Conservation (phyloP, 1,140 invertebrate species). For the Rhynchophorus ferrugineus region DNA sequence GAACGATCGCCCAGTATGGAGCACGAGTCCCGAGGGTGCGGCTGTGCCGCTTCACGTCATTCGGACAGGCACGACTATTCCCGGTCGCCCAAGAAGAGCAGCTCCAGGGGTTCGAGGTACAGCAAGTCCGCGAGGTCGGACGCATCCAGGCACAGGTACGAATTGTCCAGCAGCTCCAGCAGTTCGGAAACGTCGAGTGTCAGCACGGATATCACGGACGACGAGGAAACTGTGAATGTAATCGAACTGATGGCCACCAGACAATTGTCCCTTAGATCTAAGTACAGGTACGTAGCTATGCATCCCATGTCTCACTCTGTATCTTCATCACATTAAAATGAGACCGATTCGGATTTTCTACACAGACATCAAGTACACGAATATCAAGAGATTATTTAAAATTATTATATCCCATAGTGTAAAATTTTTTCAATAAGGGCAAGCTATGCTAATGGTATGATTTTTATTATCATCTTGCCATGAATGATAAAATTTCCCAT, state of each 20-base stretch:
- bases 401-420: too few species aligned
- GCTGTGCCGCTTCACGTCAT: conserved; percentile 12
- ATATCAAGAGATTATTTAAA: too few species aligned
- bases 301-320: too few species aligned
- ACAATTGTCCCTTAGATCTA: conserved; percentile 69
- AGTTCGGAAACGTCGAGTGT: conserved; percentile 60
- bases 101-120: background rate
- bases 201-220: conserved; percentile 77
- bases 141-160: conserved; percentile 6
- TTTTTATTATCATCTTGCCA: too few species aligned
- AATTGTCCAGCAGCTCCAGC: conserved; percentile 26
- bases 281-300: conserved; percentile 80
- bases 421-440: too few species aligned
- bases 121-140: conserved; percentile 2
- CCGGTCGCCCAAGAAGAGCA: background rate
- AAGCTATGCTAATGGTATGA: too few species aligned
- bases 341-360: too few species aligned
- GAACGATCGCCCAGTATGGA: conserved; percentile 52
- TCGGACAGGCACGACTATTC: background rate
- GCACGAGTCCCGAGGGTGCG: conserved; percentile 13
- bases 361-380: too few species aligned
- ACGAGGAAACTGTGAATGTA: conserved; percentile 81
- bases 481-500: too few species aligned
- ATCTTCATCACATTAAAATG: too few species aligned
- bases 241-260: too few species aligned